phyloP scores from a whole-genome alignment of 2,888 invertebrate species.

The Zele albiditarsus region DNA sequence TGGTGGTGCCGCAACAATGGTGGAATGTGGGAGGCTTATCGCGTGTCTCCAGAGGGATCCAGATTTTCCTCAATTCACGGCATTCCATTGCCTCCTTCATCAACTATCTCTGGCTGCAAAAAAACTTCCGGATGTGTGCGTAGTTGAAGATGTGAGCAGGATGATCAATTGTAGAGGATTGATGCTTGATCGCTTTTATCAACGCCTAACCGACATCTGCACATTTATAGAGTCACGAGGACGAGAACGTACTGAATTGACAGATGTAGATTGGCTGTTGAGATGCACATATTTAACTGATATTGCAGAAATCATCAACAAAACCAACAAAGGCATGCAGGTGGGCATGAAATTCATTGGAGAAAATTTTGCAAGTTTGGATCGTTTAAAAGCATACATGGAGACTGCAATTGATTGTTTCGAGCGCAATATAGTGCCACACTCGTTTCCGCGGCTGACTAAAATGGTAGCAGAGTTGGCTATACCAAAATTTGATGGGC shows the following conservation, averaged over 20 bases:
- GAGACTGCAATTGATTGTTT: neutral
- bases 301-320: too few relatives aligned
- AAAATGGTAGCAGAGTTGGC: neutral
- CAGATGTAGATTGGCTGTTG: neutral
- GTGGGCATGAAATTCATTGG: too few relatives aligned
- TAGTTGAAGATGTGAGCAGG: neutral
- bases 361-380: too few relatives aligned
- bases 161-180: constrained; percentile 6
- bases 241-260: neutral
- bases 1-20: neutral
- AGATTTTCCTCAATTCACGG: too few relatives aligned
- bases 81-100: too few relatives aligned
- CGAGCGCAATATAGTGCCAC: neutral
- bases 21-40: neutral
- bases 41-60: neutral
- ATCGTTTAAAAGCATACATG: neutral
- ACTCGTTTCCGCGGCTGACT: neutral
- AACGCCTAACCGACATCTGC: neutral
- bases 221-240: neutral
- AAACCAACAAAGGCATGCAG: too few relatives aligned
- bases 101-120: too few relatives aligned
- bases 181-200: too few relatives aligned
- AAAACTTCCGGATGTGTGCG: neutral
- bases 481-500: neutral
- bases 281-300: too few relatives aligned